phyloP scores from a whole-genome alignment of 2,113 vertebrate species.

The Apodemus speciosus region DNA sequence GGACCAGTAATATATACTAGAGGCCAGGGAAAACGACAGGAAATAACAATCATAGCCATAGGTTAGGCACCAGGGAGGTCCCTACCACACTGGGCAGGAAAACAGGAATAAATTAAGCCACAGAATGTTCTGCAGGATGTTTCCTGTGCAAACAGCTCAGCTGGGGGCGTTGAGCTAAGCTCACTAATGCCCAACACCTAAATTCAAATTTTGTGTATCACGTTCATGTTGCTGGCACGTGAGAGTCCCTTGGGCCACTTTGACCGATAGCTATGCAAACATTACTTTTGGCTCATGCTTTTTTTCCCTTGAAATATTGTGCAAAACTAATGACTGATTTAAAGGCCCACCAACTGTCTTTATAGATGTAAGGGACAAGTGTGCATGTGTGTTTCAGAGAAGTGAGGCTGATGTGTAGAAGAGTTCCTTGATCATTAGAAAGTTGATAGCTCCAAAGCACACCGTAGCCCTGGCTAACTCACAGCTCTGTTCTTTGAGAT shows the following conservation, averaged over 20 bases:
- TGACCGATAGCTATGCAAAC: fast-evolving
- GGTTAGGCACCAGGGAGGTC: too few species aligned
- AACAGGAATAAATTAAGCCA: too few species aligned
- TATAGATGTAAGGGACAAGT: neutral
- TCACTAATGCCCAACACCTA: too few species aligned
- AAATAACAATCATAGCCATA: too few species aligned
- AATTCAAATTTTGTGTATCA: neutral
- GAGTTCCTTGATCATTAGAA: fast-evolving
- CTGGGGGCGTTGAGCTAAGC: too few species aligned
- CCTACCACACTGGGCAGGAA: too few species aligned
- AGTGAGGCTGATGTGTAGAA: fast-evolving
- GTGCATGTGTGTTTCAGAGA: neutral
- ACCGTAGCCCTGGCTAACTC: fast-evolving
- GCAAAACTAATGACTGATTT: neutral
- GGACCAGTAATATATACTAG: too few species aligned
- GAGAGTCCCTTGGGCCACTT: neutral
- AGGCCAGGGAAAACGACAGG: too few species aligned
- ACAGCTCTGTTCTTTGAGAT: neutral
- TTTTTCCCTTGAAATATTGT: neutral
- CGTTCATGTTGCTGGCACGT: fast-evolving
- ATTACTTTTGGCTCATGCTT: neutral
- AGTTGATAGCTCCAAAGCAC: neutral
- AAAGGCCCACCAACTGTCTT: neutral
- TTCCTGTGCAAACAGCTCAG: too few species aligned
- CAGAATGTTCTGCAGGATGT: too few species aligned